phyloP scores from a whole-genome alignment of 1,140 invertebrate species.

The Brachionus paranguensis region DNA sequence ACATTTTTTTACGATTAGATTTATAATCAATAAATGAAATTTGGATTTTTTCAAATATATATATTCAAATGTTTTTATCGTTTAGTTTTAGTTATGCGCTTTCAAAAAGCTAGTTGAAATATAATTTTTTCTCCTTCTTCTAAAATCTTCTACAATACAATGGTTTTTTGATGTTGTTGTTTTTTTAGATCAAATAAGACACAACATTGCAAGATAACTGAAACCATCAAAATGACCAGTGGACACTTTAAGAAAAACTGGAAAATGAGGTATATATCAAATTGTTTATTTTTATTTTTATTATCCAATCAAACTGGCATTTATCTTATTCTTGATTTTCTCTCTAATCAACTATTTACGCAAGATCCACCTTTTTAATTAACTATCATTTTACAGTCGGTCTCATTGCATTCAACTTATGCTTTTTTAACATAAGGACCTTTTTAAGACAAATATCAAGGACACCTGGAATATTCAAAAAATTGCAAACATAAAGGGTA shows the following conservation, averaged over 20 bases:
- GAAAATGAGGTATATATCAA: conserved; percentile 37
- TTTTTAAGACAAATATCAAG: background rate
- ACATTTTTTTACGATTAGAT: conserved; percentile 32
- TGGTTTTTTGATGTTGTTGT: background rate
- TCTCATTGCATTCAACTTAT: background rate
- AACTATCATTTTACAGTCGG: background rate
- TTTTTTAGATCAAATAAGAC: background rate
- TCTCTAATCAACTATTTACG: background rate
- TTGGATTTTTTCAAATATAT: background rate
- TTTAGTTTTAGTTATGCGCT: background rate
- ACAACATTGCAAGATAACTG: background rate
- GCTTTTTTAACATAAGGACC: background rate
- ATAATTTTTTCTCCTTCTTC: background rate
- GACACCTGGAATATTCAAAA: background rate
- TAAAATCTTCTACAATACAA: background rate
- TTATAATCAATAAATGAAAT: conserved; percentile 12
- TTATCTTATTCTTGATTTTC: background rate
- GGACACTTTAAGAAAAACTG: conserved; percentile 39
- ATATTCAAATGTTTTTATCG: conserved; percentile 17
- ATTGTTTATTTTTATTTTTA: background rate
- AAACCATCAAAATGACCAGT: conserved; percentile 23
- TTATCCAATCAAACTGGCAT: background rate
- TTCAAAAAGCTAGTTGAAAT: conserved; percentile 8
- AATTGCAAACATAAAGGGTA: background rate
- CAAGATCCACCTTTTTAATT: background rate